A percentile compares a stretch with the other conserved stretches of the same genome.
Conservation (phyloP, 2,888 invertebrate species). For the Coelopa pilipes region DNA sequence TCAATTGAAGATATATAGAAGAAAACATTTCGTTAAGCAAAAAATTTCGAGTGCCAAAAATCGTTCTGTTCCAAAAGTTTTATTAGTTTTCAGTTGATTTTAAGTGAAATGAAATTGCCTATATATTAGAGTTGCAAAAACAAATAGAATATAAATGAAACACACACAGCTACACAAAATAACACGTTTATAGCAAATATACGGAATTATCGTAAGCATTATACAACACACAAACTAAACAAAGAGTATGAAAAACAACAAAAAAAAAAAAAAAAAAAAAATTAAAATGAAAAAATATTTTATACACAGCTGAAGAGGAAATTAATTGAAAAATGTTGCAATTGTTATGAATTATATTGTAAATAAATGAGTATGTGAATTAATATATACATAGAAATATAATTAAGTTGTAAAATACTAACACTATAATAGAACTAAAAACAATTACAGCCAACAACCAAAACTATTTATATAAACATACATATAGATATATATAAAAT, state of each 20-base stretch:
- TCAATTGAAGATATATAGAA: too few relatives aligned
- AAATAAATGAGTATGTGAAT: conserved; percentile 16
- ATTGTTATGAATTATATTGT: conserved; percentile 25
- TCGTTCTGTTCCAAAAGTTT: background rate
- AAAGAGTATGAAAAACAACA: background rate
- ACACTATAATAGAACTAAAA: background rate
- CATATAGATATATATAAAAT: background rate
- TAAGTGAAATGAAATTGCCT: background rate
- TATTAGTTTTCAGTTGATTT: background rate
- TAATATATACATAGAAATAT: background rate
- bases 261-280: conserved; percentile 11
- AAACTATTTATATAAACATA: too few relatives aligned
- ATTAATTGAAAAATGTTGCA: conserved; percentile 19
- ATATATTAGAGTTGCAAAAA: background rate
- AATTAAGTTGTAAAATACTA: conserved; percentile 21
- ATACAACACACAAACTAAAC: too few relatives aligned
- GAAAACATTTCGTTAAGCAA: background rate
- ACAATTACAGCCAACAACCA: too few relatives aligned
- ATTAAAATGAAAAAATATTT: conserved; percentile 4
- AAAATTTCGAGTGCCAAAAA: conserved; percentile 17
- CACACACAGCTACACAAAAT: background rate
- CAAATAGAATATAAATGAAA: background rate
- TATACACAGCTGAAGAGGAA: conserved; percentile 16
- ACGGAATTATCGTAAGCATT: background rate
- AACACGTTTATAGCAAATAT: too few relatives aligned